phyloP scores from a whole-genome alignment of 1,140 invertebrate genomes.

The Aethina tumida region DNA sequence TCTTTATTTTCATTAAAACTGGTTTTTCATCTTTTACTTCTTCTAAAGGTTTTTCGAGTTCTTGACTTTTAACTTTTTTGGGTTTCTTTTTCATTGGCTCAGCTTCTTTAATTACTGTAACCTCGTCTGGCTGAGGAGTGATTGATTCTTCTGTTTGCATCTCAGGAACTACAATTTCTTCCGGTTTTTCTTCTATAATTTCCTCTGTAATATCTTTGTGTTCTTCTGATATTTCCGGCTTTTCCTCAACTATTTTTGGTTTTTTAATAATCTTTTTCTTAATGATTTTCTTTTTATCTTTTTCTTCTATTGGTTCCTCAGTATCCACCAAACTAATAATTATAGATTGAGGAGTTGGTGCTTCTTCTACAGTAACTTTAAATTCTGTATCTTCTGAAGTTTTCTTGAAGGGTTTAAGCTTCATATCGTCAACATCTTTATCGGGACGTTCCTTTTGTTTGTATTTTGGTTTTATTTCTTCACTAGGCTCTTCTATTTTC shows the following conservation, averaged over 20 bases:
- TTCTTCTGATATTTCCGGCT: too few relatives aligned
- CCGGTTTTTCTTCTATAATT: conserved; percentile 29
- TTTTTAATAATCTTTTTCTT: conserved; percentile 29
- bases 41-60: conserved; percentile 39
- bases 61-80: conserved; percentile 46
- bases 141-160: conserved; percentile 34
- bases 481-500: conserved; percentile 25
- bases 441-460: conserved; percentile 42
- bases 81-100: conserved; percentile 20
- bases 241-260: too few relatives aligned
- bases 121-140: too few relatives aligned
- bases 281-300: conserved; percentile 12
- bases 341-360: conserved; percentile 12
- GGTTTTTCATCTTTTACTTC: conserved; percentile 34
- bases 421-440: conserved; percentile 40
- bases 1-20: conserved; percentile 7
- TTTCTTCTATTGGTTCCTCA: conserved; percentile 6
- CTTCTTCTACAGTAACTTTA: conserved; percentile 13
- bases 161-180: conserved; percentile 36
- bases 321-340: conserved; percentile 15
- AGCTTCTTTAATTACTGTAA: conserved; percentile 34
- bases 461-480: conserved; percentile 38
- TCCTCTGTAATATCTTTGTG: conserved; percentile 19
- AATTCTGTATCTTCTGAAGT: conserved; percentile 28
- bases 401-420: conserved; percentile 42